Evolutionary conservation across 2,113 vertebrate genomes (phyloP), one percentile per base, ranked within the genome.

Genomic region (Callithrix jacchus): DNA sequence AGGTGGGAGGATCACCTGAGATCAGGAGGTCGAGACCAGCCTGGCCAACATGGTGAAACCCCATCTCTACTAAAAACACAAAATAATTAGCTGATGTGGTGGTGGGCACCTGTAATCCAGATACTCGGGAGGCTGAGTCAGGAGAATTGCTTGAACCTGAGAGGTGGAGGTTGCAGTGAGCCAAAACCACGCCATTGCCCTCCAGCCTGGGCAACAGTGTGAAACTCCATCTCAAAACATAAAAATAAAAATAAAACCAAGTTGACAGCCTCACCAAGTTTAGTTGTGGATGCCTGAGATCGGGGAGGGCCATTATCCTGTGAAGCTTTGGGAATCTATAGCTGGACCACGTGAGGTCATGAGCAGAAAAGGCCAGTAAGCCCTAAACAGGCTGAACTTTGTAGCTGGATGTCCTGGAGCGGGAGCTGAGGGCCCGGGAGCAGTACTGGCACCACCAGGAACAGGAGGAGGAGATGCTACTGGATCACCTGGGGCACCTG

Each of bases 321-420:
- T 84, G 49, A 32, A 74, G 71, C 74, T 40, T 14, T 87, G 42
- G 25, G 49, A n/a, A 23, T 40, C 52, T 45, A 64, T 0, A 23
- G 42, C 4, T 79, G 70, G 49, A n/a, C 27, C 10, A 21, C 2
- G 2, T 11, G 32, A 52, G 54, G 37, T 25, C n/a, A 23, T n/a
- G 20, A 82, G 68, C 10, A 42, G 77, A 70, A 45, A 45, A 47
- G 2, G 18, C 1, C 6, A 6, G 1, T 1, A 23, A 52, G 30
- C 30, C 47, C 64, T 91, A 13, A 93, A 21, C 13, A 45, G 61
- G 21, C 71, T 9, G 87, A 93, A 42, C 70, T 61, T 97, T 97
- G 37, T 95, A 99, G 99, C 87, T 98, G 87, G 98, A 99, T 49
- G 94, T 97, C 9, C 97, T 99, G 94, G 99, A 99, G 94, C 98